Percentiles rank a stretch among this genome's conserved stretches.
Evolutionary conservation across 2,888 invertebrate species (phyloP).

Genomic region (Helobdella robusta): DNA sequence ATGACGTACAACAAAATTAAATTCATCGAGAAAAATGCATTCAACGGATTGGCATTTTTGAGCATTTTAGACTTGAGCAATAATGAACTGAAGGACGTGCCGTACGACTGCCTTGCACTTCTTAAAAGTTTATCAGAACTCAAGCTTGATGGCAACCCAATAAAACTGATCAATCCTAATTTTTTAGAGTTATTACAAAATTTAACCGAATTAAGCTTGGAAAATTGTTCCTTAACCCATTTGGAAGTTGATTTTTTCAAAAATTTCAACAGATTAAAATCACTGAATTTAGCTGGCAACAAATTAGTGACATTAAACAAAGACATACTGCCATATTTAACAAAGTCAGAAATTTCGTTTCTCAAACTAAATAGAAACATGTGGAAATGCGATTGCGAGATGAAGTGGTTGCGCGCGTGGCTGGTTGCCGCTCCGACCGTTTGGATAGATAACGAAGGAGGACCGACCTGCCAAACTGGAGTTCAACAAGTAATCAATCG

Average conservation of each 20-base stretch:
- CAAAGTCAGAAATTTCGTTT: slow-evolving; percentile 24
- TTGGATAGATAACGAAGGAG: slow-evolving; percentile 30
- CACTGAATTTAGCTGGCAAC: slow-evolving; percentile 34
- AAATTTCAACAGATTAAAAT: slow-evolving; percentile 26
- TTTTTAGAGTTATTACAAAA: slow-evolving; percentile 27
- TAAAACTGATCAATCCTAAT: slow-evolving; percentile 25
- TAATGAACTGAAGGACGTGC: slow-evolving; percentile 29
- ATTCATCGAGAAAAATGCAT: slow-evolving; percentile 31
- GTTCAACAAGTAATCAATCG: slow-evolving; percentile 26
- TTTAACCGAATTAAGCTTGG: slow-evolving; percentile 32
- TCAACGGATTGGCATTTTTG: slow-evolving; percentile 30
- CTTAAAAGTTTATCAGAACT: background rate
- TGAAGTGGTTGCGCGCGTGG: slow-evolving; percentile 33
- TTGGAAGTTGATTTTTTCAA: slow-evolving; percentile 30
- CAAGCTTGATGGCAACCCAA: slow-evolving; percentile 29
- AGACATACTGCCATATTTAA: slow-evolving; percentile 24
- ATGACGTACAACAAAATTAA: slow-evolving; percentile 31
- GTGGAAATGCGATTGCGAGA: slow-evolving; percentile 34
- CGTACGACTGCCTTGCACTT: slow-evolving; percentile 27
- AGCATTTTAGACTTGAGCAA: slow-evolving; percentile 31
- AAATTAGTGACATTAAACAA: slow-evolving; percentile 27
- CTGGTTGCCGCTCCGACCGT: slow-evolving; percentile 24
- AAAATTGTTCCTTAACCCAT: slow-evolving; percentile 30
- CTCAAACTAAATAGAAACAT: slow-evolving; percentile 33
- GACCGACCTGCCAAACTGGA: slow-evolving; percentile 29